A percentile compares a stretch with the other conserved stretches of the same genome.
These are phyloP conservation scores for Helogale parvula DNA, from an alignment of 2,113 vertebrate genomes.

Conservation along the genomic window DNA sequence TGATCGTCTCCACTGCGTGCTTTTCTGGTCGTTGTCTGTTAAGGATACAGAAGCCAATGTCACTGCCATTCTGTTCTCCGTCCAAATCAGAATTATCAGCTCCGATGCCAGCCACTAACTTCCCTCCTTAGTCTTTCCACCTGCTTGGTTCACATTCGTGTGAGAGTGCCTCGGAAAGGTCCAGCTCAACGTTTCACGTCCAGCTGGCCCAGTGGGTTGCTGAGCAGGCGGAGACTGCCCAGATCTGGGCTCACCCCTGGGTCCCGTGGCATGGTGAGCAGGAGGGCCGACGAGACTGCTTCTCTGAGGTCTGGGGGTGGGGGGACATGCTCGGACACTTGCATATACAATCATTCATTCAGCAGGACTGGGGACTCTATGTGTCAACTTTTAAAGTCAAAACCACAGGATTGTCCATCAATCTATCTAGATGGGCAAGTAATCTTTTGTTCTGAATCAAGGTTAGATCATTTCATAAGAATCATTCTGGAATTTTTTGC, in stretches of 20 bases:
- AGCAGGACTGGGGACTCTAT: background rate
- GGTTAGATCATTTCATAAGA: conserved; percentile 3
- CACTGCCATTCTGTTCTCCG: background rate
- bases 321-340: background rate
- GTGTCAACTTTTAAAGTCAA: background rate
- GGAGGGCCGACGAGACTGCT: background rate
- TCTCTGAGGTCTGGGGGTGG: background rate
- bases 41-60: background rate
- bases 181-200: background rate
- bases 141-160: background rate
- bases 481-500: background rate
- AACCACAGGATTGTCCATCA: background rate
- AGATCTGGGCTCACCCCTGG: background rate
- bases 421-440: background rate
- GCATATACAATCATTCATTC: background rate
- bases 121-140: background rate
- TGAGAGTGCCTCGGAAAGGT: background rate
- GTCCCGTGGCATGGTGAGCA: background rate
- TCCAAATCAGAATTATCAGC: background rate
- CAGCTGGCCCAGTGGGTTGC: background rate
- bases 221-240: background rate
- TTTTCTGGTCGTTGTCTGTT: background rate
- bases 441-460: background rate
- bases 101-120: background rate
- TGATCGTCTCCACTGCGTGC: background rate